Evolutionary conservation across 2,888 invertebrate genomes (phyloP), one percentile per base, ranked within the genome.

Genomic region (Malthinus seriepunctatus): DNA sequence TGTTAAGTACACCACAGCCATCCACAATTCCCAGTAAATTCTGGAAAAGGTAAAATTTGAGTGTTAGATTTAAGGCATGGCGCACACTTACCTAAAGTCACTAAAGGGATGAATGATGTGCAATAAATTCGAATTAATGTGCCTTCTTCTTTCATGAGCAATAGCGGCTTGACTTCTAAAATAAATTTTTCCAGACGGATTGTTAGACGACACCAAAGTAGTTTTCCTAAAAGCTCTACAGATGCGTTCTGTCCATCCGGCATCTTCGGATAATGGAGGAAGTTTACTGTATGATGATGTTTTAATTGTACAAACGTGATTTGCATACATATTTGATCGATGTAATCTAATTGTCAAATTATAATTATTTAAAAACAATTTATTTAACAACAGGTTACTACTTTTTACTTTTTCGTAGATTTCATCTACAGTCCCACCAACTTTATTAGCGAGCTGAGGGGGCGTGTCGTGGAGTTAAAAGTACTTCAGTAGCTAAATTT

Each of bases 21-120:
- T 67, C 38, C 62, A 49, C 7, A 61, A 32, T 39, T 67, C 65
- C 66, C 66, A 67, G 11, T 53, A 46, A 8, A 52, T 48, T 54
- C 65, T 61, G 34, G 46, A 31, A 42, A 46, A 6, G 12, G 4
- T 4, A 9, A 15, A 15, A 39, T 12, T 6, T 6, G 14, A 6
- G 3, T 6, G 39, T 15, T 15, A 42, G 14, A 38, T 38, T 14
- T 9, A 38, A n/a, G 9, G 5, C 38, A 38, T 12, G 11, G 0
- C 9, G 33, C 14, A 1, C 12, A 11, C 15, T 46, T 45, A 58
- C 58, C 58, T 52, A 31, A 67, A 65, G 1, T 46, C 34, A 57
- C 80, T 79, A 72, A 77, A 79, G 1, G 81, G 80, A 62, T 81
- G 80, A 64, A 75, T 73, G 8, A 77, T 64, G 44, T 69, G 63